Conservation (phyloP, 2,113 vertebrate species). For the Salminus brasiliensis region DNA sequence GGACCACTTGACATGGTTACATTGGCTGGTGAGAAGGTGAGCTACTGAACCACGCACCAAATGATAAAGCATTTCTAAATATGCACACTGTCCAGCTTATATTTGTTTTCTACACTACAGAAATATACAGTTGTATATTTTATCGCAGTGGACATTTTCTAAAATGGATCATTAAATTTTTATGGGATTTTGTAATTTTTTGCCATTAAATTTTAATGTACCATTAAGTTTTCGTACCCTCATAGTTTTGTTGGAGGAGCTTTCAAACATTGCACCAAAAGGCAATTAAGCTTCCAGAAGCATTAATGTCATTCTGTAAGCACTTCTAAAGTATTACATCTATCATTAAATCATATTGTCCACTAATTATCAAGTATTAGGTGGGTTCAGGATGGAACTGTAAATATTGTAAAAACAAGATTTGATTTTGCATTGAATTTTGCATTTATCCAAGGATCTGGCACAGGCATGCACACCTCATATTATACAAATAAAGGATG, state of each 20-base stretch:
- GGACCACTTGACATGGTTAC: conserved; percentile 98
- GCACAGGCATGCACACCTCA: no score
- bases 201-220: no score
- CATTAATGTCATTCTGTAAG: neutral
- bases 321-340: neutral
- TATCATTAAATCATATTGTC: neutral
- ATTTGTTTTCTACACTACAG: no score
- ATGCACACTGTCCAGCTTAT: neutral
- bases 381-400: neutral
- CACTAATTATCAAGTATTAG: neutral
- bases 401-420: neutral
- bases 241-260: no score
- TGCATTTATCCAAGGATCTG: no score
- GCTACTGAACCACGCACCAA: neutral
- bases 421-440: no score
- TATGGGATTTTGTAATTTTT: no score
- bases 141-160: no score
- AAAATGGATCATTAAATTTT: no score
- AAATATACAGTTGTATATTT: no score
- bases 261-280: neutral
- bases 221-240: no score
- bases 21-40: conserved; percentile 94
- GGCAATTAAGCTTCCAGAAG: neutral
- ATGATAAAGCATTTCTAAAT: no score
- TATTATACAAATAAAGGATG: neutral